Percentiles rank a stretch among this genome's conserved stretches.
Conservation (phyloP, 2,888 invertebrate genomes). For the Euplagia quadripunctaria region DNA sequence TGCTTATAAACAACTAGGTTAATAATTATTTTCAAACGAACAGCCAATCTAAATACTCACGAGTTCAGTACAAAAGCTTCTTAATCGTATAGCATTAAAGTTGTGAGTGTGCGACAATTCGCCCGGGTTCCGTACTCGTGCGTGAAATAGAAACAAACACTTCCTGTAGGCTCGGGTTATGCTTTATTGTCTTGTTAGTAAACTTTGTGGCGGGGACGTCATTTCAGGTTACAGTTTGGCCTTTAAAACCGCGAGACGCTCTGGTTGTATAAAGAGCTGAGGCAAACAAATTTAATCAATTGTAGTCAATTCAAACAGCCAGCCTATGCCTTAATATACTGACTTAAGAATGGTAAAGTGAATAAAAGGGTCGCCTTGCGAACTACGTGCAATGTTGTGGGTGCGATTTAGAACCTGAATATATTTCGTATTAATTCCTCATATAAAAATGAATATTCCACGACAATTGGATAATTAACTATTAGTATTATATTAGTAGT, state of each 20-base stretch:
- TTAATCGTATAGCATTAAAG: constrained; percentile 35
- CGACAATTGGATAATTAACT: no score
- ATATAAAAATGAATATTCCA: no score
- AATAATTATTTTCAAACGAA: not conserved
- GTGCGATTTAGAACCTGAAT: no score
- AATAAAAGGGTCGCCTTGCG: no score
- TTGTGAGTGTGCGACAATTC: constrained; percentile 24
- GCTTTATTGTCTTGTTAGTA: constrained; percentile 75
- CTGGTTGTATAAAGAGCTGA: not conserved
- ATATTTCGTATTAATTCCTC: no score
- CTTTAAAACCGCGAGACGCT: constrained; percentile 5
- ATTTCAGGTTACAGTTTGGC: constrained; percentile 48
- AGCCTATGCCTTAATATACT: no score
- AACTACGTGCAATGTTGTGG: no score
- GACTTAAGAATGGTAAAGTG: no score
- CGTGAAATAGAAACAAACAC: constrained; percentile 71
- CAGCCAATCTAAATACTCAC: constrained; percentile 8
- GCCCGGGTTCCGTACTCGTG: constrained; percentile 45
- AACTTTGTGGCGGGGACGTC: constrained; percentile 66
- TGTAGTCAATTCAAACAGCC: no score
- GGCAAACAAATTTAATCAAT: not conserved
- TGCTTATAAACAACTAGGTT: not conserved
- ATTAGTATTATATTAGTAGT: no score
- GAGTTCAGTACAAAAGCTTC: constrained; percentile 17
- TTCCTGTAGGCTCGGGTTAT: constrained; percentile 73